Evolutionary conservation across 1,140 invertebrate species (phyloP).

Genomic region (Protaetia brevitarsis): DNA sequence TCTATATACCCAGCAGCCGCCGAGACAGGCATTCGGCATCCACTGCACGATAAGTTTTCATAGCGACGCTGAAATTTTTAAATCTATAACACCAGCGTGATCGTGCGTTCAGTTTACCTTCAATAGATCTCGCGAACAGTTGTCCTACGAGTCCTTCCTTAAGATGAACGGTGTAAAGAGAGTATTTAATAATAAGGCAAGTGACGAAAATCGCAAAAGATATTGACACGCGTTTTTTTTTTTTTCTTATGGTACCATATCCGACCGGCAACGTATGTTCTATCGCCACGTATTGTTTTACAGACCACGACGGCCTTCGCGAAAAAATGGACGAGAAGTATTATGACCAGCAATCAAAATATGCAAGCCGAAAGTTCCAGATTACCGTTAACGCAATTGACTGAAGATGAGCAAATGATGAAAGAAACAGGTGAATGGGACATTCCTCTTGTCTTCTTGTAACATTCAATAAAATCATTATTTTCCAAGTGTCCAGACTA

Average conservation of each 20-base stretch:
- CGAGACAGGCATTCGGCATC: background rate
- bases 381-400: conserved; percentile 62
- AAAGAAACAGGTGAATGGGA: conserved; percentile 69
- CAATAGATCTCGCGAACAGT: background rate
- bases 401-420: conserved; percentile 75
- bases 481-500: conserved; percentile 71
- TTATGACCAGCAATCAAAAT: background rate
- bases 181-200: conserved; percentile 10
- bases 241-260: background rate
- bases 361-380: background rate
- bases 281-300: background rate
- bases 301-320: background rate
- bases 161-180: conserved; percentile 16
- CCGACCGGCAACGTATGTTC: background rate
- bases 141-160: background rate
- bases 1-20: background rate
- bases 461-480: conserved; percentile 17
- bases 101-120: background rate
- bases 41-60: conserved; percentile 17
- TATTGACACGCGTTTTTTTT: background rate
- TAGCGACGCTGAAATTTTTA: conserved; percentile 1
- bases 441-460: conserved; percentile 11
- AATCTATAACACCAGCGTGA: background rate
- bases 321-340: conserved; percentile 3
- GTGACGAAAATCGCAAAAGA: background rate